Conservation (phyloP, 2,113 vertebrate species). For the Turnix velox region DNA sequence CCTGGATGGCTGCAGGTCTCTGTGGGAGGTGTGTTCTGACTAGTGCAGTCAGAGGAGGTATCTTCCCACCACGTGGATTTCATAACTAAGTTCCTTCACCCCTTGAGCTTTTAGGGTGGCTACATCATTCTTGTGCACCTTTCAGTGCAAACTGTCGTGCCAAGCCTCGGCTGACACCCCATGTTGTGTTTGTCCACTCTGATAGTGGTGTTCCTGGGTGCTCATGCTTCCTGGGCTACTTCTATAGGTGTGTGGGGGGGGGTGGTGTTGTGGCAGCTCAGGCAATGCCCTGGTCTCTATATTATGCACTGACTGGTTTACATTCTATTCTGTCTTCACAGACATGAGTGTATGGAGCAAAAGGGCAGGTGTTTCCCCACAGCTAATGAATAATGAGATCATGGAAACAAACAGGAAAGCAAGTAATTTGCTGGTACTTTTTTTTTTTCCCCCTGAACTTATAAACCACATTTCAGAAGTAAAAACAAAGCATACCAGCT, state of each 20-base stretch:
- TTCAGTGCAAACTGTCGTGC: background rate
- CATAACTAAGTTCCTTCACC: background rate
- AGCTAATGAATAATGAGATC: background rate
- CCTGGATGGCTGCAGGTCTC: background rate
- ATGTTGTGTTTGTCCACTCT: background rate
- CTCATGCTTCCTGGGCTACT: background rate
- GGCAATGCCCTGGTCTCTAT: background rate
- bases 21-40: background rate
- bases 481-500: background rate
- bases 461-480: background rate
- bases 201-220: background rate
- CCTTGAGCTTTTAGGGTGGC: background rate
- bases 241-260: background rate
- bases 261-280: too few species aligned
- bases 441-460: background rate
- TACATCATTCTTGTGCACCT: background rate
- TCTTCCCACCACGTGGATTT: background rate
- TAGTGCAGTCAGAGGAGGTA: background rate
- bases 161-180: background rate
- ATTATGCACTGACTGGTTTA: background rate
- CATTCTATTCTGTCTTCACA: background rate
- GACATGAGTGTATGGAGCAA: background rate
- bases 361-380: conserved; percentile 23
- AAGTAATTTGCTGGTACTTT: background rate
- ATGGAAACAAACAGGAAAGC: conserved; percentile 38